phyloP scores from a whole-genome alignment of 2,888 invertebrate genomes.

The Seladonia tumulorum region DNA sequence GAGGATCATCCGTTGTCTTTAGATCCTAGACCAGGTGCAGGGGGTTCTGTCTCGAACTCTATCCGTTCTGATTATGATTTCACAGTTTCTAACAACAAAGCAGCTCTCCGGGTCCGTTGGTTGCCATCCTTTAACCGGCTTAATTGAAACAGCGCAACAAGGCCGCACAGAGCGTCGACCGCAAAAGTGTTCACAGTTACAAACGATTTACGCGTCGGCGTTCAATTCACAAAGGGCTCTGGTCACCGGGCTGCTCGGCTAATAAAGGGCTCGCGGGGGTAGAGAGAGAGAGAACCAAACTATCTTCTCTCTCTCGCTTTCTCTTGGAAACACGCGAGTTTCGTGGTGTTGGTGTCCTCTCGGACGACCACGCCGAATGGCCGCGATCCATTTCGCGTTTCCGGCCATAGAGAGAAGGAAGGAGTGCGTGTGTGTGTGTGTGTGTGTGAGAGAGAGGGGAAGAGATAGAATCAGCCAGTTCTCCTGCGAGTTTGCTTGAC shows the following conservation, averaged over 20 bases:
- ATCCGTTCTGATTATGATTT: conserved; percentile 9
- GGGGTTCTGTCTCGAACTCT: background rate
- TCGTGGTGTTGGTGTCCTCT: background rate
- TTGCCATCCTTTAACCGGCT: conserved; percentile 42
- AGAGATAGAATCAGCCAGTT: conserved; percentile 22
- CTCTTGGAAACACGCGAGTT: background rate
- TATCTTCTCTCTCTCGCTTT: background rate
- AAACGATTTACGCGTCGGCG: conserved; percentile 46
- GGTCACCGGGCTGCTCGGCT: background rate
- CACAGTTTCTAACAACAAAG: conserved; percentile 13
- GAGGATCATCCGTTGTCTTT: background rate
- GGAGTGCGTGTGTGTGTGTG: background rate
- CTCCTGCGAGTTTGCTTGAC: conserved; percentile 44
- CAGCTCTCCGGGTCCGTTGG: conserved; percentile 27
- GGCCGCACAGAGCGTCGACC: conserved; percentile 11
- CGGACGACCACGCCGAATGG: conserved; percentile 39
- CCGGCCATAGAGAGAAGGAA: background rate
- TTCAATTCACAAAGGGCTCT: conserved; percentile 44
- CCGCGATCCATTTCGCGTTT: conserved; percentile 57
- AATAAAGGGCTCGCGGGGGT: conserved; percentile 4
- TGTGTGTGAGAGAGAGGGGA: background rate
- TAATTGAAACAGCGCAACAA: conserved; percentile 47
- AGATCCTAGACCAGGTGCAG: background rate
- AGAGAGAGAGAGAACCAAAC: conserved; percentile 1
- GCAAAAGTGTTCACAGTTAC: conserved; percentile 55